Conservation (phyloP, 2,797 vertebrate species). For the Columba guinea region DNA sequence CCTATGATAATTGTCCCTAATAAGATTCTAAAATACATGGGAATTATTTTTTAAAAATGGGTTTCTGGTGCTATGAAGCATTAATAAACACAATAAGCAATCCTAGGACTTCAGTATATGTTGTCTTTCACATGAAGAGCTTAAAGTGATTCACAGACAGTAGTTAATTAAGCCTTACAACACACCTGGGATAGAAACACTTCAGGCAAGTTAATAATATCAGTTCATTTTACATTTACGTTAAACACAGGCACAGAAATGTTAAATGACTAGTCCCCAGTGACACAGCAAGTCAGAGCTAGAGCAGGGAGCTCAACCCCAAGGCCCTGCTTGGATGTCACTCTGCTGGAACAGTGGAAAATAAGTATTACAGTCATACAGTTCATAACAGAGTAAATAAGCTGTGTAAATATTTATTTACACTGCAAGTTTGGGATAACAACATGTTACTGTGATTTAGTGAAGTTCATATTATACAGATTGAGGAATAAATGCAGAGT, state of each 20-base stretch:
- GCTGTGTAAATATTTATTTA: constrained; percentile 21
- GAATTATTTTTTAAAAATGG: not conserved
- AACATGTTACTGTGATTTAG: constrained; percentile 2
- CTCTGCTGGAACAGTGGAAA: not conserved
- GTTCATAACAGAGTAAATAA: not conserved
- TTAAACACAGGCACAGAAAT: not conserved
- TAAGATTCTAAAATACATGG: not conserved
- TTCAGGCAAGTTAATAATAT: constrained; percentile 4
- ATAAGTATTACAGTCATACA: not conserved
- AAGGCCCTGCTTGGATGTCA: not conserved
- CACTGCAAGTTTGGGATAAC: not conserved
- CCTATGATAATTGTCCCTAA: not conserved
- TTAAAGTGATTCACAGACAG: not conserved
- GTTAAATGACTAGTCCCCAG: not conserved
- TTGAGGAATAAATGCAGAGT: not conserved
- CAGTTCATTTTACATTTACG: constrained; percentile 17
- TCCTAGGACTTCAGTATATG: not conserved
- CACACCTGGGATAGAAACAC: constrained; percentile 21
- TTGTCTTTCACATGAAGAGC: not conserved
- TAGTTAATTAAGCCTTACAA: constrained; percentile 47
- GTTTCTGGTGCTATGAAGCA: not conserved
- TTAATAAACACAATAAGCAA: not conserved
- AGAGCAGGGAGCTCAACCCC: not conserved
- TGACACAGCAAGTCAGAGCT: not conserved
- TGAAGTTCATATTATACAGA: not conserved